A percentile compares a stretch with the other conserved stretches of the same genome.
Evolutionary conservation across 2,797 vertebrate genomes (phyloP).

Genomic region (Peromyscus nudipes): DNA sequence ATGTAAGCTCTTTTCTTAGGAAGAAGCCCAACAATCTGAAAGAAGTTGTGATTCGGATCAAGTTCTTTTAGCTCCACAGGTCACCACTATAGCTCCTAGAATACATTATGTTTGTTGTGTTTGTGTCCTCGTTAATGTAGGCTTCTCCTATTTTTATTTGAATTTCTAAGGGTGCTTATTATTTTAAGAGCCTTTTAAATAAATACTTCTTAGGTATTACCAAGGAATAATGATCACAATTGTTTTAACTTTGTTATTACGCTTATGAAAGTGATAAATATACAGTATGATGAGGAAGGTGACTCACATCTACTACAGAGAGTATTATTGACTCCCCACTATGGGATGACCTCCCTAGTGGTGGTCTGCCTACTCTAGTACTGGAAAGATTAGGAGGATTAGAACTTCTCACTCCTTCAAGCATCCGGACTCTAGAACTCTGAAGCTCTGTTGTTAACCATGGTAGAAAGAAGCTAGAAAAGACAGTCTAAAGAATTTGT

Average conservation of each 20-base stretch:
- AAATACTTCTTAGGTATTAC: background rate
- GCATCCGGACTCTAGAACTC: background rate
- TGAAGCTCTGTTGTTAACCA: background rate
- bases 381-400: background rate
- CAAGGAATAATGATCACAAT: background rate
- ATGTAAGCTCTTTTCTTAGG: background rate
- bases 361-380: rapidly evolving
- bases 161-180: background rate
- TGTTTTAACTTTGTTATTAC: background rate
- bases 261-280: background rate
- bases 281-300: background rate
- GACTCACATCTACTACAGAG: background rate
- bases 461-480: background rate
- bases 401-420: background rate
- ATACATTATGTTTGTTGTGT: background rate
- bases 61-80: background rate
- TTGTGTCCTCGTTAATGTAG: background rate
- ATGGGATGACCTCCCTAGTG: background rate
- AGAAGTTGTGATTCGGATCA: background rate
- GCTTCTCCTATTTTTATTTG: background rate
- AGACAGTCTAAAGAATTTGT: background rate
- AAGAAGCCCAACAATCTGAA: background rate
- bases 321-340: background rate
- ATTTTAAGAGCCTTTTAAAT: background rate
- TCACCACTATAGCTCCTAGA: background rate